Conservation (phyloP, 2,888 invertebrate genomes). For the Melanostoma scalare region DNA sequence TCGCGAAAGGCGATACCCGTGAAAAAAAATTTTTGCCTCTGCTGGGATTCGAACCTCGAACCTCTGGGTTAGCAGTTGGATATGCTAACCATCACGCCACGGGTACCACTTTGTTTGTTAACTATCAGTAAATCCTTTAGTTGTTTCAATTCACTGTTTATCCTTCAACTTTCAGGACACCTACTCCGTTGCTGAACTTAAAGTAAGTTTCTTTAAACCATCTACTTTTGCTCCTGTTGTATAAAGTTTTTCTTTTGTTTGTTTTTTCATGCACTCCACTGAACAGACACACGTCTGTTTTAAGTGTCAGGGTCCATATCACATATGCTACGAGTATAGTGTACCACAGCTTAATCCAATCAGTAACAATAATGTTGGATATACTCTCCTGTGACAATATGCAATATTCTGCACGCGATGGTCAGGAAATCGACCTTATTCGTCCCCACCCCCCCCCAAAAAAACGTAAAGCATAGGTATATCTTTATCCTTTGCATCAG, state of each 20-base stretch:
- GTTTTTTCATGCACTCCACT: neutral
- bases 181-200: too few species aligned
- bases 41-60: too few species aligned
- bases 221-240: constrained; percentile 1
- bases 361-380: constrained; percentile 53
- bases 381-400: constrained; percentile 43
- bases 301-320: neutral
- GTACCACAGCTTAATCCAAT: constrained; percentile 61
- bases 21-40: too few species aligned
- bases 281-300: constrained; percentile 7
- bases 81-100: too few species aligned
- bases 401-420: constrained; percentile 43
- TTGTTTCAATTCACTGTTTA: too few species aligned
- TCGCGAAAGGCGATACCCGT: too few species aligned
- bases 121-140: too few species aligned
- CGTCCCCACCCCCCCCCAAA: constrained; percentile 17
- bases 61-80: too few species aligned
- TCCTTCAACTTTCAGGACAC: too few species aligned
- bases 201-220: neutral
- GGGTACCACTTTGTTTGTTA: too few species aligned
- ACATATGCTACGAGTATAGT: constrained; percentile 3
- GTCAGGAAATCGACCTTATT: constrained; percentile 68
- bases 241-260: neutral
- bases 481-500: constrained; percentile 51
- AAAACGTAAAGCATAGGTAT: constrained; percentile 1